These are phyloP conservation scores for Cherax quadricarinatus DNA, from an alignment of 1,140 invertebrate species.

Conservation along the genomic window DNA sequence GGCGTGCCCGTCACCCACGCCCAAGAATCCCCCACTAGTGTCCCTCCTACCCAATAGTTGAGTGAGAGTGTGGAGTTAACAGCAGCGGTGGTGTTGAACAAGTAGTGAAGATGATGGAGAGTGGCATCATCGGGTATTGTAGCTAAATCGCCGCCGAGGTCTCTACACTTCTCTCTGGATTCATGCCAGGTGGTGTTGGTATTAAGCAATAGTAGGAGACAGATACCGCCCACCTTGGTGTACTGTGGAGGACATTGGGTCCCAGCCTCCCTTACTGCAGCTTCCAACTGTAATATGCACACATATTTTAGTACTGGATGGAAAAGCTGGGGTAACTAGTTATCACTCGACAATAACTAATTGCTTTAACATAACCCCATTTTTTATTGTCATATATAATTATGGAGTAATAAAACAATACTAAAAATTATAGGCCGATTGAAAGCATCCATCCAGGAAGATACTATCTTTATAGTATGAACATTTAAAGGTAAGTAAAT, in stretches of 20 bases:
- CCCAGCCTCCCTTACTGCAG: neutral
- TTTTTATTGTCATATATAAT: no score
- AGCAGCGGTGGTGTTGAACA: neutral
- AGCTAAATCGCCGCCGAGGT: conserved; percentile 29
- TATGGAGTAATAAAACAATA: no score
- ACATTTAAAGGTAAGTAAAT: no score
- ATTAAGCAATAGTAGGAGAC: conserved; percentile 21
- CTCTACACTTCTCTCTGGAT: conserved; percentile 8
- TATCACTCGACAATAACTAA: no score
- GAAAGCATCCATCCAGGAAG: no score
- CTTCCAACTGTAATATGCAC: neutral
- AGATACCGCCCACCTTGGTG: neutral
- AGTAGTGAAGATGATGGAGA: neutral
- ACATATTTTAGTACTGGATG: neutral
- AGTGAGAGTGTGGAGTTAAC: neutral
- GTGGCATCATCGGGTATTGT: neutral
- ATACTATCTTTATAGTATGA: no score
- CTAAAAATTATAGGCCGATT: no score
- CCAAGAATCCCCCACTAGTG: conserved; percentile 16
- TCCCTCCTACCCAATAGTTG: conserved; percentile 38
- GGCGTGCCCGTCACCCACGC: conserved; percentile 23
- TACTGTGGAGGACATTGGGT: neutral
- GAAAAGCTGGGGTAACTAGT: no score
- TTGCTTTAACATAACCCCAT: no score
- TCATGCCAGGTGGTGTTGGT: conserved; percentile 23